Conservation (phyloP, 2,797 vertebrate species). For the Columba guinea region DNA sequence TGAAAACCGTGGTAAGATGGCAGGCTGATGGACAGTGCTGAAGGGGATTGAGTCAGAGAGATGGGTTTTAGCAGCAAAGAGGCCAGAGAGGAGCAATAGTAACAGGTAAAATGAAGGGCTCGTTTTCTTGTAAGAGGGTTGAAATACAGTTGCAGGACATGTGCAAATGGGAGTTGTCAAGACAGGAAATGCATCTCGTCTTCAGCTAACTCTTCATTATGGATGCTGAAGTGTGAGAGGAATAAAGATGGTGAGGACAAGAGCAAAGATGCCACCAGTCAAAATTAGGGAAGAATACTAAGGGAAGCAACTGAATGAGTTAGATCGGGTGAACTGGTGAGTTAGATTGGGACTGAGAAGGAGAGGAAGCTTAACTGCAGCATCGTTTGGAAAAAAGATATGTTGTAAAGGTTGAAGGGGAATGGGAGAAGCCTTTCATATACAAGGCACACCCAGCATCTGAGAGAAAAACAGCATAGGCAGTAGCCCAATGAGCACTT, state of each 20-base stretch:
- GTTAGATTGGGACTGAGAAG: background rate
- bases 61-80: background rate
- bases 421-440: background rate
- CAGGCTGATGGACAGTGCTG: background rate
- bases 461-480: background rate
- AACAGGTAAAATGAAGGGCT: background rate
- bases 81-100: background rate
- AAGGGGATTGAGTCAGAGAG: background rate
- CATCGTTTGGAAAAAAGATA: background rate
- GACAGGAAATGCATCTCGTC: background rate
- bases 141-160: background rate
- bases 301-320: background rate
- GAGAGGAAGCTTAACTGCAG: background rate
- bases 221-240: background rate
- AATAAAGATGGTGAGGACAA: background rate
- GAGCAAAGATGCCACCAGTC: background rate
- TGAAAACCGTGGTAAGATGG: background rate
- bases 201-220: background rate
- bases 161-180: background rate
- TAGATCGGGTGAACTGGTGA: too few species aligned
- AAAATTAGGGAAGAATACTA: background rate
- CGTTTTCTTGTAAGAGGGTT: background rate
- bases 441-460: accelerated
- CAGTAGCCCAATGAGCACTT: background rate
- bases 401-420: background rate